phyloP scores from a whole-genome alignment of 1,140 invertebrate genomes.

The Cherax destructor region DNA sequence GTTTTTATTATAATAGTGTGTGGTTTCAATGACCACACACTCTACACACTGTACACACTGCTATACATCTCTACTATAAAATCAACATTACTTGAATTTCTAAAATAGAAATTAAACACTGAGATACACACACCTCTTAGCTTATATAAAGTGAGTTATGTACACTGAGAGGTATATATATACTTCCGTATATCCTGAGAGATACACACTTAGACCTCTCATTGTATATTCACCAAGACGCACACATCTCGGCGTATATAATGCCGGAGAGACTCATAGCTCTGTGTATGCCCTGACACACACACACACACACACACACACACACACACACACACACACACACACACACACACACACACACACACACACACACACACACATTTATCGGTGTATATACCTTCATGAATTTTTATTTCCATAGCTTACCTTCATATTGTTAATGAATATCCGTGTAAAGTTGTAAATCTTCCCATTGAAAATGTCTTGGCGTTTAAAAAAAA shows the following conservation, averaged over 20 bases:
- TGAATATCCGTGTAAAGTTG: too few species aligned
- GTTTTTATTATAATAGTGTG: too few species aligned
- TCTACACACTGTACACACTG: too few species aligned
- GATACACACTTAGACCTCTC: background rate
- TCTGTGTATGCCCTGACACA: background rate
- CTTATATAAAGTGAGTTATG: too few species aligned
- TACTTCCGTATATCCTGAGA: background rate
- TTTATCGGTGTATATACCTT: background rate
- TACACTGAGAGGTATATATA: too few species aligned
- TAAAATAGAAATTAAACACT: too few species aligned
- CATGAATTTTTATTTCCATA: background rate
- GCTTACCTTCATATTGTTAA: background rate
- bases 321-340: conserved; percentile 20
- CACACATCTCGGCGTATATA: background rate
- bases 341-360: conserved; percentile 17
- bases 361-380: conserved; percentile 15
- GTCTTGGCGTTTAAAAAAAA: too few species aligned
- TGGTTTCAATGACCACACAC: too few species aligned
- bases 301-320: conserved; percentile 20
- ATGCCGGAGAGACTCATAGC: background rate
- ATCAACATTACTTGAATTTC: too few species aligned
- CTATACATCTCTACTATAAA: too few species aligned
- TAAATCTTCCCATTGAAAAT: too few species aligned
- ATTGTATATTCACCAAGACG: conserved; percentile 1
- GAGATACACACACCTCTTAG: too few species aligned